These are phyloP conservation scores for Ochotona curzoniae DNA, from an alignment of 2,113 vertebrate genomes.

Conservation along the genomic window DNA sequence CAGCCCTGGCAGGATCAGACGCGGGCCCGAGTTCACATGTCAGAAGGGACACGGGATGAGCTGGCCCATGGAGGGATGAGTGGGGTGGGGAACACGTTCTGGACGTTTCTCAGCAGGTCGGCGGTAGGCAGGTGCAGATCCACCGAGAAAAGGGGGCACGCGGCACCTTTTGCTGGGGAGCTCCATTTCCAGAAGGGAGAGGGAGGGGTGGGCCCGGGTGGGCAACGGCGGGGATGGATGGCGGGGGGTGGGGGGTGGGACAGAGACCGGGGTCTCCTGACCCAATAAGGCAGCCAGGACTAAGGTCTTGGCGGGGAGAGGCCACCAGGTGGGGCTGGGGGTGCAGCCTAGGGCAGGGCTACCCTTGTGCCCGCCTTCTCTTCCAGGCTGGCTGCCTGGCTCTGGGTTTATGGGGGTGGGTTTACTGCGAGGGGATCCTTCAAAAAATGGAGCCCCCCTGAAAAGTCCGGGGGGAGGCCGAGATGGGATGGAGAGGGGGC, in stretches of 20 bases:
- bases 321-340: too few species aligned
- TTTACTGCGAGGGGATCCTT: slow-evolving; percentile 6
- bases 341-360: not conserved
- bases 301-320: too few species aligned
- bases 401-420: not conserved
- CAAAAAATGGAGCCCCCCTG: slow-evolving; percentile 86
- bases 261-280: too few species aligned
- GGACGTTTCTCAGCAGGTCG: slow-evolving; percentile 85
- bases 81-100: slow-evolving; percentile 84
- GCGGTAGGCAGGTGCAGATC: slow-evolving; percentile 78
- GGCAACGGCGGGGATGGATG: too few species aligned
- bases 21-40: slow-evolving; percentile 76
- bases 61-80: slow-evolving; percentile 78
- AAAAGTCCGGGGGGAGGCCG: slow-evolving; percentile 83
- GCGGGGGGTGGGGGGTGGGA: too few species aligned
- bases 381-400: not conserved
- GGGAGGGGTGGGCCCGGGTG: not conserved
- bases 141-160: too few species aligned
- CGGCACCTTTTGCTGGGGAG: slow-evolving; percentile 55
- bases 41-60: slow-evolving; percentile 85
- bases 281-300: too few species aligned
- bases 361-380: not conserved
- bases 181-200: slow-evolving; percentile 85
- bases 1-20: slow-evolving; percentile 91
- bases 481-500: slow-evolving; percentile 84